Conservation (phyloP, 1,140 invertebrate genomes). For the Sarcophaga bullata region DNA sequence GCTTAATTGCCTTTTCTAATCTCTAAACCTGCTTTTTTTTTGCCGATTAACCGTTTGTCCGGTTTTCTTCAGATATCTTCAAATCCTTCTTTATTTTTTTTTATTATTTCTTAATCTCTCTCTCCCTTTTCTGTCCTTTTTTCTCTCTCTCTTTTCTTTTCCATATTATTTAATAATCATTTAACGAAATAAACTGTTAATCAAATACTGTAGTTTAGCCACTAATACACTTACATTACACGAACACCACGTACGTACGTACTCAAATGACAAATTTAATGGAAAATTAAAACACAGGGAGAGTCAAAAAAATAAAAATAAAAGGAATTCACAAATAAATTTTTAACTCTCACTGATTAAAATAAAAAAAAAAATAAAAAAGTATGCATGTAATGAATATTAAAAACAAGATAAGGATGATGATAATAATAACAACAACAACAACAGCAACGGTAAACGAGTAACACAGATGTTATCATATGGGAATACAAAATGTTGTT, state of each 20-base stretch:
- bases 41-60: too few relatives aligned
- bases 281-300: background rate
- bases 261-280: slow-evolving; percentile 14
- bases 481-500: background rate
- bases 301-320: background rate
- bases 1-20: too few relatives aligned
- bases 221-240: background rate
- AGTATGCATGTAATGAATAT: slow-evolving; percentile 6
- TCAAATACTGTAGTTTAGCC: too few relatives aligned
- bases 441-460: background rate
- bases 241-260: background rate
- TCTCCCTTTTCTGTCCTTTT: too few relatives aligned
- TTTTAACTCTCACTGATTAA: slow-evolving; percentile 1
- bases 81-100: too few relatives aligned
- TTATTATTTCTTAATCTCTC: too few relatives aligned
- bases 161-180: too few relatives aligned
- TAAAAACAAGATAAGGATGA: slow-evolving; percentile 6
- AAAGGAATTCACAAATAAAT: background rate
- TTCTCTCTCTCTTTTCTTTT: too few relatives aligned
- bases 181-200: too few relatives aligned
- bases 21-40: too few relatives aligned
- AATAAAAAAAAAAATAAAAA: background rate
- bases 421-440: background rate
- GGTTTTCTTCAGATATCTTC: too few relatives aligned
- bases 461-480: slow-evolving; percentile 11